Evolutionary conservation across 1,140 invertebrate species (phyloP), one percentile per base, ranked within the genome.

Genomic region (Augochlora pura): DNA sequence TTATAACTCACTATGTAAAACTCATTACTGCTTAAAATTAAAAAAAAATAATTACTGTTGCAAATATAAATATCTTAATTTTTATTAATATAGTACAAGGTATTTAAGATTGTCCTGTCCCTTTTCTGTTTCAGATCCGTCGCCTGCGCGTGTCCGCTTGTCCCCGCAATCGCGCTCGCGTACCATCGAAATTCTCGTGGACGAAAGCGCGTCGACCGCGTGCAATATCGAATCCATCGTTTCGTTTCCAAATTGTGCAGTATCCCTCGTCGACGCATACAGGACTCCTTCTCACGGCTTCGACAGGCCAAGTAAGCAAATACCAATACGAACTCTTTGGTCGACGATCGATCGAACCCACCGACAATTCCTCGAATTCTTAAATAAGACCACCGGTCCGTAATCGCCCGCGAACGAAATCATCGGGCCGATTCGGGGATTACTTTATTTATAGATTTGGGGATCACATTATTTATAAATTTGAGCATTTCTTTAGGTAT

Each of bases 101-200:
- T 1, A 10, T 46, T 10, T 14, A 46, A 10, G 42, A 10, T 10
- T 46, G 25, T 42, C 23, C 32, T 9, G 16, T 60, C 2, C 2
- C 4, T 21, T 69, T 32, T 77, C 2, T 77, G 74, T 77, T 77
- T 32, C 74, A 77, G 74, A 62, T 60, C 60, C 52, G 18, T 60
- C 14, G 39, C 23, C n/a, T 38, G 46, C n/a, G 74, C 60, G 54
- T 59, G 54, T 76, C 23, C 23, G 25, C 65, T 46, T 3, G 65
- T 76, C 14, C 21, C 21, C 39, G 9, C 38, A 77, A 38, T 69
- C 5, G n/a, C 18, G 23, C 42, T 69, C 23, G 5, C n/a, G 23
- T 49, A 23, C 59, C n/a, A 21, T 25, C 54, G 38, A 77, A 62
- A 77, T 77, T 69, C 59, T 69, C 21, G 54, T 49, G 10, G 9